phyloP scores from a whole-genome alignment of 2,888 invertebrate genomes.

The Euproctis similis region DNA sequence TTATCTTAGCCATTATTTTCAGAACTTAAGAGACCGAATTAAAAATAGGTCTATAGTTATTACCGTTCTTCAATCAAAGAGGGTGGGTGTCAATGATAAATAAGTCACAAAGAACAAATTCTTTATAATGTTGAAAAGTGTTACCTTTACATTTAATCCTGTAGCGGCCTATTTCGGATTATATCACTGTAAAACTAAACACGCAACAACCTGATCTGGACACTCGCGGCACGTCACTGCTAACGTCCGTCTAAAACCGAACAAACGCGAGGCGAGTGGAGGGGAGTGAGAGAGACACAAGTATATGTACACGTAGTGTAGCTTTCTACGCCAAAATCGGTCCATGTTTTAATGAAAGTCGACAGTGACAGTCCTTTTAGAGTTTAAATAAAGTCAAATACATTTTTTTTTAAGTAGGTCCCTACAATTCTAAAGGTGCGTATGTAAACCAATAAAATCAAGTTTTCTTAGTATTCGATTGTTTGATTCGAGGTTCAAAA shows the following conservation, averaged over 20 bases:
- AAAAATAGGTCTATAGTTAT: constrained; percentile 2
- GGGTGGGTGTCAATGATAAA: neutral
- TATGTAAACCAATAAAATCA: no score
- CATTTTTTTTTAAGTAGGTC: no score
- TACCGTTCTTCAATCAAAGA: constrained; percentile 2
- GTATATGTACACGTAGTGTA: constrained; percentile 1
- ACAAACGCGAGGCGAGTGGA: constrained; percentile 2
- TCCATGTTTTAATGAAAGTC: no score
- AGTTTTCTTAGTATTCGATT: no score
- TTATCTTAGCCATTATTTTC: constrained; percentile 2
- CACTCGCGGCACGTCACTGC: constrained; percentile 1
- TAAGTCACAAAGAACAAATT: neutral
- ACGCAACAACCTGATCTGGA: constrained; percentile 2
- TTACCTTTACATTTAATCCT: neutral
- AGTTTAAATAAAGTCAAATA: no score
- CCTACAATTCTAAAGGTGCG: no score
- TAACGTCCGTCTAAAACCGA: constrained; percentile 1
- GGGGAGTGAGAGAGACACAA: constrained; percentile 2
- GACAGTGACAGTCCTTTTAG: no score
- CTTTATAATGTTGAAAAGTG: constrained; percentile 1
- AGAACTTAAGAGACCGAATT: constrained; percentile 2
- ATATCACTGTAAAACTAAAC: constrained; percentile 2
- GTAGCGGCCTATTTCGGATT: constrained; percentile 1
- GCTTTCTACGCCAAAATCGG: constrained; percentile 1
- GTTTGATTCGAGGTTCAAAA: no score